Percentiles rank a stretch among this genome's conserved stretches.
Conservation (phyloP, 2,797 vertebrate species). For the Taeniopygia guttata region DNA sequence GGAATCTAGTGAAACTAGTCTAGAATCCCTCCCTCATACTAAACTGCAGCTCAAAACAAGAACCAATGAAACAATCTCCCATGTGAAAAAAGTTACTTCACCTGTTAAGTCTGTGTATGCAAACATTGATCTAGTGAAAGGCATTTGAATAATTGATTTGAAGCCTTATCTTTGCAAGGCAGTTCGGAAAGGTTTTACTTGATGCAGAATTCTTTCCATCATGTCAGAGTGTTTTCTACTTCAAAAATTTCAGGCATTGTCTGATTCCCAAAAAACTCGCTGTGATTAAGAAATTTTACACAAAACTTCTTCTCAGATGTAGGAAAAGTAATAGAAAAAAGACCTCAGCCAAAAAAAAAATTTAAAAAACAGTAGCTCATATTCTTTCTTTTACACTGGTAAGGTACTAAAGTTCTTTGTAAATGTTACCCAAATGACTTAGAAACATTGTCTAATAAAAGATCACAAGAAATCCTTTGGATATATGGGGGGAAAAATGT, state of each 20-base stretch:
- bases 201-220: not conserved
- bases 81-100: not conserved
- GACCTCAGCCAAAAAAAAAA: not conserved
- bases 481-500: accelerated
- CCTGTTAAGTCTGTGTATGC: not conserved
- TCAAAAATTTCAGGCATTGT: not conserved
- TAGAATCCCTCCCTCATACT: not conserved
- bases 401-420: not conserved
- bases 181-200: not conserved
- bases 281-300: not conserved
- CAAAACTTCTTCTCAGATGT: not conserved
- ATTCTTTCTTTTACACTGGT: not conserved
- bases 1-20: not conserved
- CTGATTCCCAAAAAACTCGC: not conserved
- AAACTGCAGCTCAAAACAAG: not conserved
- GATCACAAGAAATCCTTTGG: not conserved
- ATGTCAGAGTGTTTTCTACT: not conserved
- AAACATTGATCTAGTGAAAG: not conserved
- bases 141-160: not conserved
- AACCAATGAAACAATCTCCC: not conserved
- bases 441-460: not conserved
- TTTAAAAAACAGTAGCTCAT: accelerated
- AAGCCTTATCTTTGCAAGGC: not conserved
- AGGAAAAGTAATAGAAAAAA: not conserved
- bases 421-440: not conserved